A percentile compares a stretch with the other conserved stretches of the same genome.
Evolutionary conservation across 1,140 invertebrate genomes (phyloP).

Genomic region (Odontomachus brunneus): DNA sequence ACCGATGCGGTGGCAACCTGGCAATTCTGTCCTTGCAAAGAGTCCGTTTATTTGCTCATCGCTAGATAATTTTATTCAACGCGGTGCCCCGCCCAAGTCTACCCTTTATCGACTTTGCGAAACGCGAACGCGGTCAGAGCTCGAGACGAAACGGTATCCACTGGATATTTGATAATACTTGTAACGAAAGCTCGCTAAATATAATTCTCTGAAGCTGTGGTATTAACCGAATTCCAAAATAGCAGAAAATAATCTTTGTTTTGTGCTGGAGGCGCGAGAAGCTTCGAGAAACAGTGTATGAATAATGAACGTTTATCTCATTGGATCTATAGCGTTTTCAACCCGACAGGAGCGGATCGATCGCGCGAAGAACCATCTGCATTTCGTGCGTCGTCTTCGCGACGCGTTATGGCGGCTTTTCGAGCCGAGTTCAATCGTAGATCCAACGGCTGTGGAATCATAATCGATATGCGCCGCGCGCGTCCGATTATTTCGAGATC

Average conservation of each 20-base stretch:
- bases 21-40: background rate
- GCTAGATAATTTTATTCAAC: background rate
- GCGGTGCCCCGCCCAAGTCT: no score
- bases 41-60: conserved; percentile 3
- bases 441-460: background rate
- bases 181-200: no score
- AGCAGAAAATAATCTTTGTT: background rate
- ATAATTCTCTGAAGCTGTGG: background rate
- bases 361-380: background rate
- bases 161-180: background rate
- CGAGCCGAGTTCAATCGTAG: background rate
- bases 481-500: conserved; percentile 53
- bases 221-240: background rate
- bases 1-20: background rate
- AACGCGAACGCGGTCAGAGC: no score
- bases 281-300: no score
- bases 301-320: background rate
- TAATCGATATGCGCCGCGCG: conserved; percentile 32
- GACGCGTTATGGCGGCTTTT: no score
- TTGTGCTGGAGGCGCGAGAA: background rate
- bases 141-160: no score
- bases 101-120: no score
- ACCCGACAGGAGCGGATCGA: background rate
- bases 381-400: background rate
- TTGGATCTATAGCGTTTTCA: background rate